Base-by-base conservation (phyloP, 2,113 vertebrate species). In the Oryzias celebensis region DNA sequence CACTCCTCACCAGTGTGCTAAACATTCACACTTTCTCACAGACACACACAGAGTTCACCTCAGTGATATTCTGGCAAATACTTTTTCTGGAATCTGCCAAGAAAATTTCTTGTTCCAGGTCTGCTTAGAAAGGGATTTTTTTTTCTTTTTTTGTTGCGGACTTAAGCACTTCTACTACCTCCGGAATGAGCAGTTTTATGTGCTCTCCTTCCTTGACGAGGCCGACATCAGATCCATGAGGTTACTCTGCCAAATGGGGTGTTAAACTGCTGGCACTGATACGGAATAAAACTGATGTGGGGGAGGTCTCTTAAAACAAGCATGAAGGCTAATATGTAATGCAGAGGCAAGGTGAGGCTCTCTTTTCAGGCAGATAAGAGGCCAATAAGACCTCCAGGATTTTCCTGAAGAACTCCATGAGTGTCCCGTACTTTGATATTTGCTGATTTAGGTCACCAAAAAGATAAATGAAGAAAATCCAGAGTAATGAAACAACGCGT, bases 361-460 rank as follows among this genome's bases (percentile, higher is more conserved):
- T 15, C 31, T 41, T 48, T n/a, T 31, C 23, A 18, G 53, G 63
- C 47, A 22, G 50, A 28, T 26, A 52, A 53, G 17, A 22, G 31
- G n/a, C 26, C 36, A 20, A 13, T 16, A 22, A 31, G 6, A 55
- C 50, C 24, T 18, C 13, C n/a, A 8, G 4, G 31, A 47, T 4
- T 48, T 20, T 28, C 20, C 41, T 18, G 18, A 36, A 47, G 22
- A 18, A 46, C 31, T 50, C 17, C 17, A 7, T 5, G 64, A 46
- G 20, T 26, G 20, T 17, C 4, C 44, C 23, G 14, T 8, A 15
- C n/a, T 50, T 64, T 58, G 7, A 45, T 10, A 51, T 2, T 0
- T 5, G 20, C 14, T 68, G 54, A 77, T 79, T 69, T 22, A 49
- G n/a, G 48, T 12, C 56, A 6, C n/a, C 63, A 62, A 14, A 41